phyloP scores from a whole-genome alignment of 2,888 invertebrate species.

The Dicycla oo region DNA sequence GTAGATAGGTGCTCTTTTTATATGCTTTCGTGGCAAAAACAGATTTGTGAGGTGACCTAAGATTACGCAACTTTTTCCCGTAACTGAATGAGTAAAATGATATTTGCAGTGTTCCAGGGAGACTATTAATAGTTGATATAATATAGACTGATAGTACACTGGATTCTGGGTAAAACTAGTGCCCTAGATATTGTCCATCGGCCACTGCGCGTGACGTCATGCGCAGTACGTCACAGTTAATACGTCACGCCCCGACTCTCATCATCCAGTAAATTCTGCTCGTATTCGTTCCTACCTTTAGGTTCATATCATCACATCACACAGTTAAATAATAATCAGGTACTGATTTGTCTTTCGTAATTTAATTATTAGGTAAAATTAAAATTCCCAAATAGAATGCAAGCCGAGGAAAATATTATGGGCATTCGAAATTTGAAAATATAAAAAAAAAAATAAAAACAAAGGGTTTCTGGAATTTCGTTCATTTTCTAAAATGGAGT shows the following conservation, averaged over 20 bases:
- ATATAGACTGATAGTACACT: slow-evolving; percentile 6
- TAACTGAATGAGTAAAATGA: slow-evolving; percentile 11
- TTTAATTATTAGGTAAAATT: slow-evolving; percentile 10
- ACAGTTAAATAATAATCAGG: not conserved
- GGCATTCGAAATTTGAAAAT: no score
- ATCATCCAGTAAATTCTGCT: slow-evolving; percentile 42
- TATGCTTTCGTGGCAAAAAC: slow-evolving; percentile 23
- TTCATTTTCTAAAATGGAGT: no score
- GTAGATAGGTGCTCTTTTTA: slow-evolving; percentile 18
- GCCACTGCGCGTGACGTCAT: slow-evolving; percentile 74
- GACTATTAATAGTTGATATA: slow-evolving; percentile 7
- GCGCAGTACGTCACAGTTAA: slow-evolving; percentile 75
- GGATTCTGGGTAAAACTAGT: slow-evolving; percentile 35
- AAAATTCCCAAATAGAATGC: slow-evolving; percentile 26
- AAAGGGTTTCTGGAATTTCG: no score
- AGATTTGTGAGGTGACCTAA: slow-evolving; percentile 41
- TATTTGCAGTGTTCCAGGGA: slow-evolving; percentile 7
- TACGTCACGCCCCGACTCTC: slow-evolving; percentile 57
- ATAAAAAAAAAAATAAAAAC: no score
- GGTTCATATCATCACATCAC: not conserved
- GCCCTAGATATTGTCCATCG: slow-evolving; percentile 49
- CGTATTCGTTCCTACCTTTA: slow-evolving; percentile 1
- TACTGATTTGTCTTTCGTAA: slow-evolving; percentile 3
- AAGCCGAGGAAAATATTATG: no score
- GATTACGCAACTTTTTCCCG: slow-evolving; percentile 31